A percentile compares a stretch with the other conserved stretches of the same genome.
phyloP scores from a whole-genome alignment of 2,888 invertebrate genomes.

The Agonum fuliginosum region DNA sequence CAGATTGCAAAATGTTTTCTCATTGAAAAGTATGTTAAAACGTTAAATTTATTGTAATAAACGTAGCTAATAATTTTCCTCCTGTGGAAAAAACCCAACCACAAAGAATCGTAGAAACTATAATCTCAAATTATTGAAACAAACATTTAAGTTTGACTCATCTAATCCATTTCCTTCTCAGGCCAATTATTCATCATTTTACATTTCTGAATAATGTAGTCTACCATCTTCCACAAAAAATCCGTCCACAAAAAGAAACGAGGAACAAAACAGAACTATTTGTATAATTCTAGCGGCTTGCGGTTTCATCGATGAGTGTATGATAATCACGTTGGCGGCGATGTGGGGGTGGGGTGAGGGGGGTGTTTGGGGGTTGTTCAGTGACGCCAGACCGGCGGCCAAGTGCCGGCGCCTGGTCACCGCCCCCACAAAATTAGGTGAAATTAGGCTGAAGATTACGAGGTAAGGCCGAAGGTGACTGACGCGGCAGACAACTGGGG shows the following conservation, averaged over 20 bases:
- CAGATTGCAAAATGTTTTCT: no score
- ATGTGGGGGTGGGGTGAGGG: neutral
- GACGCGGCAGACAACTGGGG: neutral
- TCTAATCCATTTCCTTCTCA: constrained; percentile 33
- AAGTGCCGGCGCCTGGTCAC: constrained; percentile 34
- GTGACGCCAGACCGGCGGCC: constrained; percentile 46
- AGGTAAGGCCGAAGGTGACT: constrained; percentile 42
- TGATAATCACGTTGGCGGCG: constrained; percentile 35
- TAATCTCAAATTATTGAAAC: neutral
- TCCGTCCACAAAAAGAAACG: constrained; percentile 28
- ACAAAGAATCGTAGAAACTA: neutral
- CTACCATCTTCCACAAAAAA: constrained; percentile 14
- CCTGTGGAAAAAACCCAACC: neutral
- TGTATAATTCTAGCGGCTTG: constrained; percentile 37
- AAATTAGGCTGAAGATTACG: constrained; percentile 56
- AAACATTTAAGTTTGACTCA: constrained; percentile 12
- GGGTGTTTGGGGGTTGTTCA: no score
- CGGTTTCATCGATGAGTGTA: constrained; percentile 45
- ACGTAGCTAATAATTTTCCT: no score
- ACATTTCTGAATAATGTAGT: constrained; percentile 44
- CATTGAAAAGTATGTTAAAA: no score
- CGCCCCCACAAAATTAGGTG: constrained; percentile 58
- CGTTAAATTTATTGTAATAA: no score
- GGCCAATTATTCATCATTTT: constrained; percentile 34
- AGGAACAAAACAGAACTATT: constrained; percentile 41